A percentile compares a stretch with the other conserved stretches of the same genome.
Evolutionary conservation across 35 echinoderm and acorn worm species (phyloP).

Genomic region (Nesometra sesokonis): DNA sequence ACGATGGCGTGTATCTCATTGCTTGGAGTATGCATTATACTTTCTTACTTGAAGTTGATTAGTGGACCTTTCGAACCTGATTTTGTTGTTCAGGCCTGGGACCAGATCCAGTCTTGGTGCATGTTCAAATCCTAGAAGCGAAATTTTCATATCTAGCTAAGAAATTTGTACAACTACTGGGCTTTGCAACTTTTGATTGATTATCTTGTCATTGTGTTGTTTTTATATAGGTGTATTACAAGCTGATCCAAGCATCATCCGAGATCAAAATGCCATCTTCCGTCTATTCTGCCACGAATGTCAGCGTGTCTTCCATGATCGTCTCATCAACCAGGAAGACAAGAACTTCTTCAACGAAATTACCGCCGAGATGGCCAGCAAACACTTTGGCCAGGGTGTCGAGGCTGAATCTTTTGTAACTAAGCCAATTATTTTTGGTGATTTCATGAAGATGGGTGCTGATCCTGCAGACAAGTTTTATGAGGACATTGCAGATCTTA

Average conservation of each 20-base stretch:
- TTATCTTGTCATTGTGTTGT: not conserved
- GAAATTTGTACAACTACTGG: no score
- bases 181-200: no score
- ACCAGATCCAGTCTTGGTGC: no score
- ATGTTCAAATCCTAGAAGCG: no score
- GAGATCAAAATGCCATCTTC: conserved; percentile 72
- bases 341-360: conserved; percentile 97
- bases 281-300: conserved; percentile 96
- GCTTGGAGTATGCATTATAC: no score
- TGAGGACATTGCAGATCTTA: conserved; percentile 77
- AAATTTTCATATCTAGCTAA: no score
- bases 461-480: conserved; percentile 63
- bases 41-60: no score
- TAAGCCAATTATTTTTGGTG: conserved; percentile 95
- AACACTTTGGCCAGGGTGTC: conserved; percentile 77
- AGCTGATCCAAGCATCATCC: conserved; percentile 70
- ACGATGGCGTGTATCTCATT: no score
- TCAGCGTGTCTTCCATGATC: conserved; percentile 95
- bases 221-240: conserved; percentile 52
- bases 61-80: no score
- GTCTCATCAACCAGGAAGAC: conserved; percentile 90
- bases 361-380: conserved; percentile 86
- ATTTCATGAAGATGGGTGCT: conserved; percentile 99
- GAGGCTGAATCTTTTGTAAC: conserved; percentile 69
- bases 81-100: no score